Conservation (phyloP, 1,140 invertebrate species). For the Goniozus legneri region DNA sequence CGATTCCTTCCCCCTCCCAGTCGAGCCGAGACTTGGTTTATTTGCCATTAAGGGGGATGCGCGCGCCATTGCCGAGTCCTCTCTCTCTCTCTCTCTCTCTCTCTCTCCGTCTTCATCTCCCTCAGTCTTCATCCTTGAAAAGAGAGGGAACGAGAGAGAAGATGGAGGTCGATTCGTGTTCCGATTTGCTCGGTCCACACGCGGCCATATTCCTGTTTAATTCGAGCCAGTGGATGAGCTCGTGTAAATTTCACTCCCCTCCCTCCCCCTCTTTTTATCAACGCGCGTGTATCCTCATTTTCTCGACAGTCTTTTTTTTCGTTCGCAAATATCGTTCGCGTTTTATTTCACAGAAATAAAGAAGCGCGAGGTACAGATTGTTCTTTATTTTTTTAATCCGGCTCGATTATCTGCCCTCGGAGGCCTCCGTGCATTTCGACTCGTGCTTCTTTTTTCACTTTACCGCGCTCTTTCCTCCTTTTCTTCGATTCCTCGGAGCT, state of each 20-base stretch:
- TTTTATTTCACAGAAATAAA: too few species aligned
- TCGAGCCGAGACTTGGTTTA: too few species aligned
- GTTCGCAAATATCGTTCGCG: too few species aligned
- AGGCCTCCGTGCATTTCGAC: too few species aligned
- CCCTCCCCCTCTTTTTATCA: too few species aligned
- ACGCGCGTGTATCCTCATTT: neutral
- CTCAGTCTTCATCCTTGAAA: too few species aligned
- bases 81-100: too few species aligned
- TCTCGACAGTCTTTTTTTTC: neutral
- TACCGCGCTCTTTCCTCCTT: neutral
- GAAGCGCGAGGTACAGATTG: too few species aligned
- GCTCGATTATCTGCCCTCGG: neutral
- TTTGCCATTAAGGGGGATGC: slow-evolving; percentile 37
- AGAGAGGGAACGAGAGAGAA: slow-evolving; percentile 13
- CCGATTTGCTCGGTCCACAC: slow-evolving; percentile 11
- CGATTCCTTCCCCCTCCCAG: slow-evolving; percentile 26
- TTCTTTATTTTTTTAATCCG: neutral
- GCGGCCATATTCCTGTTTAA: neutral
- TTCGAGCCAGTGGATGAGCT: too few species aligned
- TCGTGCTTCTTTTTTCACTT: neutral
- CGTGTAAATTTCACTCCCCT: too few species aligned
- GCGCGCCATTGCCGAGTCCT: slow-evolving; percentile 26
- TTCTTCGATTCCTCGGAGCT: slow-evolving; percentile 4
- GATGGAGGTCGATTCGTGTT: slow-evolving; percentile 16
- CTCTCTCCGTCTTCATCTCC: too few species aligned